Evolutionary conservation across 2,797 vertebrate genomes (phyloP).

Genomic region (Antrozous pallidus): DNA sequence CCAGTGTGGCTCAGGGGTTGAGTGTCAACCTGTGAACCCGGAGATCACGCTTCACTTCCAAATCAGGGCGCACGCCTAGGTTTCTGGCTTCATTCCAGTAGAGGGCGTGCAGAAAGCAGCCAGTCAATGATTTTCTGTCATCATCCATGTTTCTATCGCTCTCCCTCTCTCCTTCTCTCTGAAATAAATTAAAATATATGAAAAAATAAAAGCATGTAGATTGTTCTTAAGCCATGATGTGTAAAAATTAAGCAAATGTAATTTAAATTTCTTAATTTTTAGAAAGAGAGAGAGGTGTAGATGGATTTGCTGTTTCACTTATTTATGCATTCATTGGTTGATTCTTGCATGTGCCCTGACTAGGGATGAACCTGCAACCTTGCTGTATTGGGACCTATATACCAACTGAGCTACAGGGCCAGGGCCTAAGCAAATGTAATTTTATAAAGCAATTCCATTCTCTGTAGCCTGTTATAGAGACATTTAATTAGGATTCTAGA

Average conservation of each 20-base stretch:
- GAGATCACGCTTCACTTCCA: too few relatives aligned
- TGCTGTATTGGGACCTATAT: background rate
- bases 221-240: background rate
- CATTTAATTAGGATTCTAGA: background rate
- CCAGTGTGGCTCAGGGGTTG: too few relatives aligned
- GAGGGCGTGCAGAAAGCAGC: too few relatives aligned
- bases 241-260: constrained; percentile 28
- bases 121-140: too few relatives aligned
- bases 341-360: background rate
- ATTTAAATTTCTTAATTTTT: background rate
- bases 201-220: background rate
- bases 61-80: too few relatives aligned
- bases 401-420: background rate
- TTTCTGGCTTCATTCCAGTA: too few relatives aligned
- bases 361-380: background rate
- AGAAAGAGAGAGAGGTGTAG: background rate
- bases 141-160: too few relatives aligned
- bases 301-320: background rate
- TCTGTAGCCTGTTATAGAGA: constrained; percentile 9
- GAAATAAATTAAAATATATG: too few relatives aligned
- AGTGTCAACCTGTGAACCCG: too few relatives aligned
- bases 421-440: background rate
- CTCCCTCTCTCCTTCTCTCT: too few relatives aligned
- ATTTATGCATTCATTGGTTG: background rate
- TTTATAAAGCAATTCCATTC: background rate